A percentile compares a stretch with the other conserved stretches of the same genome.
phyloP scores from a whole-genome alignment of 1,140 invertebrate species.

The Drosophila watanabei region DNA sequence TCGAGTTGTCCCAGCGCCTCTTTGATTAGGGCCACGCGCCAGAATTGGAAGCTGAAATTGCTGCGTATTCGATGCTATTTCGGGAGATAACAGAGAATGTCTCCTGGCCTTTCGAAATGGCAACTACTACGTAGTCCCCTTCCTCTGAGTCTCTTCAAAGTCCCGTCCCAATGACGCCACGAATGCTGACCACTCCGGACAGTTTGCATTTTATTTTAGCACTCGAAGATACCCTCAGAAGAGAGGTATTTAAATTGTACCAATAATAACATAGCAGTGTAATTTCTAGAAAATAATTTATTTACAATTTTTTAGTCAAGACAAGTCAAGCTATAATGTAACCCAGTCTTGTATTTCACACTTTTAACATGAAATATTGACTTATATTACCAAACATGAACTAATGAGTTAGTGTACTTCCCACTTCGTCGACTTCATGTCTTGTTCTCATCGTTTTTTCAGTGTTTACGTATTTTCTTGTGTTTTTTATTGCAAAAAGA shows the following conservation, averaged over 20 bases:
- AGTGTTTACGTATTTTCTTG: conserved; percentile 59
- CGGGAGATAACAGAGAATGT: conserved; percentile 36
- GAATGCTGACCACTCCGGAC: conserved; percentile 17
- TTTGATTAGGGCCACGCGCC: conserved; percentile 71
- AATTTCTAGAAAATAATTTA: too few relatives aligned
- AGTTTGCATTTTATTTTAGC: conserved; percentile 43
- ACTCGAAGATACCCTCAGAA: neutral
- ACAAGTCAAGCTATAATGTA: too few relatives aligned
- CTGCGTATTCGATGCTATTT: conserved; percentile 43
- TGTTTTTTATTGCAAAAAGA: conserved; percentile 64
- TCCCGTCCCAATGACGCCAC: conserved; percentile 47
- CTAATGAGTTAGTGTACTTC: neutral
- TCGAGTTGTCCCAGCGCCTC: conserved; percentile 35
- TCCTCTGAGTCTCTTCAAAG: neutral
- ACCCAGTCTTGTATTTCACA: too few relatives aligned
- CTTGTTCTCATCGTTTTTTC: neutral
- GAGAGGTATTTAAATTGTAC: neutral
- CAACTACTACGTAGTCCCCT: conserved; percentile 8
- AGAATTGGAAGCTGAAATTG: conserved; percentile 28
- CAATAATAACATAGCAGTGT: too few relatives aligned
- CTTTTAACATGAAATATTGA: too few relatives aligned
- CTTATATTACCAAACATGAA: neutral
- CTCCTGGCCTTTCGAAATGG: conserved; percentile 30
- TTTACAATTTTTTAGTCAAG: too few relatives aligned
- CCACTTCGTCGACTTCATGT: neutral